These are phyloP conservation scores for Syngnathus floridae DNA, from an alignment of 2,113 vertebrate species.

Conservation along the genomic window DNA sequence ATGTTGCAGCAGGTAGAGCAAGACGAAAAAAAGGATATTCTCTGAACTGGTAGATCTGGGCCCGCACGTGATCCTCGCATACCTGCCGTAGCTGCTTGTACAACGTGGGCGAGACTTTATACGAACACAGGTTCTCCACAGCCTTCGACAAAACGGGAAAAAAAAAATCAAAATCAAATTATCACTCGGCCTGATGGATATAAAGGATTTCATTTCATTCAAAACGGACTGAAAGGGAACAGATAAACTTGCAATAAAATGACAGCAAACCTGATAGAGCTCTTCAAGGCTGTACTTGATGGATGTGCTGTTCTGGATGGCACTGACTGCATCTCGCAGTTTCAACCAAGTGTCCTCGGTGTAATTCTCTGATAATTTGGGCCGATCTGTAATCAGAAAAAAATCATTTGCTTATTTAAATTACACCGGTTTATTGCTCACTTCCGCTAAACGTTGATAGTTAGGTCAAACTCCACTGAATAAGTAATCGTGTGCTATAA, in stretches of 20 bases:
- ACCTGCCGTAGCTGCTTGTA: constrained; percentile 95
- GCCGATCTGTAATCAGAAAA: constrained; percentile 79
- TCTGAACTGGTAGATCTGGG: constrained; percentile 96
- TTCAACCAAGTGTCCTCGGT: constrained; percentile 98
- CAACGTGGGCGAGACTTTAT: constrained; percentile 97
- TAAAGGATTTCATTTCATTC: not conserved
- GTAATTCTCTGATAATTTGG: constrained; percentile 96
- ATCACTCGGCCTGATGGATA: not conserved
- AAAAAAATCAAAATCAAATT: not conserved
- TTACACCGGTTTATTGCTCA: not conserved
- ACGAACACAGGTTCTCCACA: constrained; percentile 97
- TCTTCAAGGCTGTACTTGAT: constrained; percentile 98
- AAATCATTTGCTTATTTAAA: constrained; percentile 1
- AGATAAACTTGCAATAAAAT: not conserved
- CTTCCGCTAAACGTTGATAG: not conserved
- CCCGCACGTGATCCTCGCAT: constrained; percentile 97
- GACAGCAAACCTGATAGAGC: constrained; percentile 86
- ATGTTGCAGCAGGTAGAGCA: not conserved
- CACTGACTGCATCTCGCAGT: constrained; percentile 91
- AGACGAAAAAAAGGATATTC: constrained; percentile 69
- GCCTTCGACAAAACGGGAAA: constrained; percentile 69
- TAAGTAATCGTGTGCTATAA: not conserved
- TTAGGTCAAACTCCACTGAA: not conserved
- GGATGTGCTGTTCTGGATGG: constrained; percentile 97
- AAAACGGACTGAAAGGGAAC: not conserved